Evolutionary conservation across 1,140 invertebrate species (phyloP).

Genomic region (Conopomorpha cramerella): DNA sequence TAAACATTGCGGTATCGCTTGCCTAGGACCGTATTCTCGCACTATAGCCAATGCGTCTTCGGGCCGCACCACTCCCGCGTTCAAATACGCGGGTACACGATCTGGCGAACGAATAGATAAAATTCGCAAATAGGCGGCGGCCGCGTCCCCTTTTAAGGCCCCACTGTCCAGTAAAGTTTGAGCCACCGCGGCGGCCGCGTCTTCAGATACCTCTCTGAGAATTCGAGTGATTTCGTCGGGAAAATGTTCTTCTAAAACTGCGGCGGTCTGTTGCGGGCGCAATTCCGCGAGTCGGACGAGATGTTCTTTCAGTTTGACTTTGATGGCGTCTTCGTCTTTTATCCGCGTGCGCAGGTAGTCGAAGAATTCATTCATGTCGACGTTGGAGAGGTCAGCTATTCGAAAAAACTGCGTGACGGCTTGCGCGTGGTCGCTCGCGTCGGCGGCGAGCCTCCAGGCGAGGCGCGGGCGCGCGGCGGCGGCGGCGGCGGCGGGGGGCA

Average conservation of each 20-base stretch:
- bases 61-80: constrained; percentile 31
- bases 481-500: background rate
- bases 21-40: constrained; percentile 18
- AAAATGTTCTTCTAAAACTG: constrained; percentile 25
- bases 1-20: constrained; percentile 37
- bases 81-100: constrained; percentile 27
- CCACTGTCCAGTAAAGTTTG: constrained; percentile 29
- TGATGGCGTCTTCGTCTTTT: constrained; percentile 11
- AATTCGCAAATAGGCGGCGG: constrained; percentile 27
- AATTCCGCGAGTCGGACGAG: constrained; percentile 20
- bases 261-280: constrained; percentile 27
- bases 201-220: constrained; percentile 11
- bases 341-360: constrained; percentile 28
- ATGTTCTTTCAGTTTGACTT: constrained; percentile 12
- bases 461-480: background rate
- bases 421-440: constrained; percentile 10
- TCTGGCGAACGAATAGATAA: constrained; percentile 22
- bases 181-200: constrained; percentile 26
- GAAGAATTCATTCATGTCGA: constrained; percentile 42
- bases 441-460: constrained; percentile 1
- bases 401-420: constrained; percentile 34
- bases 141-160: constrained; percentile 25
- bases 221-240: constrained; percentile 14
- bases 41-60: constrained; percentile 37
- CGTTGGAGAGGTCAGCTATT: constrained; percentile 22